Base-by-base conservation (phyloP, 2,797 vertebrate genomes). In the Muscicapa striata region DNA sequence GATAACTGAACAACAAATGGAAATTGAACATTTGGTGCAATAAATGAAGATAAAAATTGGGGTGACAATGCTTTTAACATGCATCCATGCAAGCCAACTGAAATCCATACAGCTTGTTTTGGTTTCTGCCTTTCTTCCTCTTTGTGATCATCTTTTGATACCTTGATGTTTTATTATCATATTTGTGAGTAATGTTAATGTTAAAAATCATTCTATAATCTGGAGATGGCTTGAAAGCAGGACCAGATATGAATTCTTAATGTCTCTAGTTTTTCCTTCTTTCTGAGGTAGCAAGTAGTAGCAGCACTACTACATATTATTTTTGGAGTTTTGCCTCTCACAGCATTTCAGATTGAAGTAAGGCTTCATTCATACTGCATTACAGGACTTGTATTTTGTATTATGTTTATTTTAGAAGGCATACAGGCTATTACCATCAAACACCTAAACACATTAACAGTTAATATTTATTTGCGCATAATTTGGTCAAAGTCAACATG, bases 401-500 rank as follows among this genome's bases (percentile, higher is more conserved):
- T 58, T 3, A 40, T 85, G 34, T 91, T 93, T 89, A 77, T 64
- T 91, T 95, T 95, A 95, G 79, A 78, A 78, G 78, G 29, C 27
- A 43, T 58, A 62, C 46, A 68, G 36, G 3, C 46, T 94, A 84
- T 62, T 83, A 40, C 57, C 27, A 58, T 85, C 57, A 74, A 21
- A 52, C 32, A 52, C 29, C 62, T 89, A 57, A 94, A 85, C 36
- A 62, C 30, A 74, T 89, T 68, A 90, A 74, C 45, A 75, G 85
- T 89, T 95, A 84, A 66, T 72, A 74, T 92, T 92, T 85, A 83
- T 85, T 90, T 95, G 72, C 91, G 69, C 51, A 81, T 94, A 91
- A 91, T 76, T 80, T 84, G 21, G 26, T 46, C 46, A 95, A 64
- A 90, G 46, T 93, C 68, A 94, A 55, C 58, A 68, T 26, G 5